phyloP scores from a whole-genome alignment of 2,113 vertebrate species.

The Psephotus haematonotus region DNA sequence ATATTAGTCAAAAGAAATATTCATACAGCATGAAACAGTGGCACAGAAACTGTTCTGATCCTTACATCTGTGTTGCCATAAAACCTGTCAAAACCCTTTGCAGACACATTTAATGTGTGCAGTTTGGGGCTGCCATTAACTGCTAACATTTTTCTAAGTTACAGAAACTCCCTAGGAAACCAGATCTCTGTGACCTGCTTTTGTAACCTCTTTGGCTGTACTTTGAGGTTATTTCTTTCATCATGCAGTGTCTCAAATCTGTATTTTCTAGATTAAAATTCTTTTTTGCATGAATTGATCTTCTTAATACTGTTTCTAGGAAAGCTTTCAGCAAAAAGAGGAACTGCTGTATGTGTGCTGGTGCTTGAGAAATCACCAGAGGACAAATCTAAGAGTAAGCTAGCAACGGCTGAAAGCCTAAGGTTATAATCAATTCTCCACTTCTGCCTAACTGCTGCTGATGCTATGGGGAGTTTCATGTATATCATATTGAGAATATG shows the following conservation, averaged over 20 bases:
- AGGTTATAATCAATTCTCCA: not conserved
- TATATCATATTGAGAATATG: not conserved
- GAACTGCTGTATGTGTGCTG: not conserved
- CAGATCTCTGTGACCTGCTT: not conserved
- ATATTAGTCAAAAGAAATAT: not conserved
- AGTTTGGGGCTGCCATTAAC: not conserved
- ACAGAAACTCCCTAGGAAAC: not conserved
- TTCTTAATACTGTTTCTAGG: not conserved
- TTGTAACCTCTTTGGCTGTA: not conserved
- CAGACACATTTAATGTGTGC: not conserved
- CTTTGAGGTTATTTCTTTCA: not conserved
- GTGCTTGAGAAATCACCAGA: not conserved
- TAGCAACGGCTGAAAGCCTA: not conserved
- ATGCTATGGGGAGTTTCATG: not conserved
- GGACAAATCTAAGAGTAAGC: not conserved
- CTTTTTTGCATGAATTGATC: not conserved
- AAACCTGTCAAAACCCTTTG: not conserved
- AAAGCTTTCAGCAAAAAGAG: not conserved
- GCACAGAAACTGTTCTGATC: not conserved
- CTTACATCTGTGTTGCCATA: not conserved
- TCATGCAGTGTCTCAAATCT: not conserved
- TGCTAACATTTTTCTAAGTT: not conserved
- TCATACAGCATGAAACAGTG: not conserved
- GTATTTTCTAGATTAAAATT: slow-evolving; percentile 33
- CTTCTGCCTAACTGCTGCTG: not conserved